Base-by-base conservation (phyloP, 2,113 vertebrate species). In the Ceyx melanurus region DNA sequence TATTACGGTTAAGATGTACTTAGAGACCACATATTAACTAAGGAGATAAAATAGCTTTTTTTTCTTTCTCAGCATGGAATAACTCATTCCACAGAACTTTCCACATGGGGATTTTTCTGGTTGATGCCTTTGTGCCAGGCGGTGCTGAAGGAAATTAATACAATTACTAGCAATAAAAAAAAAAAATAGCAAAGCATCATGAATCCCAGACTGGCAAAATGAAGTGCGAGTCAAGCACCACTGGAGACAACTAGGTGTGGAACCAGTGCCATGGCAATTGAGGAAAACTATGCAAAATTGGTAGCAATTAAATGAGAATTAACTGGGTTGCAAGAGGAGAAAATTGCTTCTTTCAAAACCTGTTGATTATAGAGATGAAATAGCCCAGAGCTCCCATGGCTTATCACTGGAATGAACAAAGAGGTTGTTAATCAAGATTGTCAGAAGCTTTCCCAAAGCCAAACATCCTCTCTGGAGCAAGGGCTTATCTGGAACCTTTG, bases 231-330 rank as follows among this genome's bases (percentile, higher is more conserved):
- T 88, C 83, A 88, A 93, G 65, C 61, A 48, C 80, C 1, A 0
- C 40, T 88, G 86, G 80, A 93, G 73, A 81, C 48, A n/a, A 74
- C 14, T 28, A 86, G 67, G 31, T 5, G 17, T 1, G 5, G 48
- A 92, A 54, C 64, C 73, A 71, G 15, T 10, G 46, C 82, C 48
- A 31, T 13, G 62, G 88, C 35, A 88, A 75, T 82, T 2, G 6
- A 78, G 61, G 66, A 54, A 81, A 82, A 92, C 93, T 84, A 15
- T 75, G 88, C 80, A 86, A 92, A 95, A 88, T 42, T 42, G 50
- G 50, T 68, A 90, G 81, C 86, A 96, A 93, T 93, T 95, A 95
- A 93, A 92, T 66, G 25, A 84, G 80, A 95, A 94, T 93, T 92
- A 92, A 90, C 62, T 0, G 0, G 64, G 15, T 82, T 90, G 58